phyloP scores from a whole-genome alignment of 2,888 invertebrate species.

The Sarcophaga subvicina region DNA sequence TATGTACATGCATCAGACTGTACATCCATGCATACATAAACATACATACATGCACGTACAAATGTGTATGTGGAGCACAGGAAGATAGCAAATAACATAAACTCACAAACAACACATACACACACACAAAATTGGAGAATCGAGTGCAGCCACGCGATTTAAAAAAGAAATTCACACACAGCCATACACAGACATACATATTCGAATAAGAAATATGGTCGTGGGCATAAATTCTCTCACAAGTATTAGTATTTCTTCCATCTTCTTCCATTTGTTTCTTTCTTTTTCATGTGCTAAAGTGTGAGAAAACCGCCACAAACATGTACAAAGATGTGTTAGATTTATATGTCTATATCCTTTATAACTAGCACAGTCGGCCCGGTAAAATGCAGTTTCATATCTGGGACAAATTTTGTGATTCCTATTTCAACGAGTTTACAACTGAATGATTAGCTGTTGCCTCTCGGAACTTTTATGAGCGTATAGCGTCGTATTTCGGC shows the following conservation, averaged over 20 bases:
- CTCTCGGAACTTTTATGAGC: too few species aligned
- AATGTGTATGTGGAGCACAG: too few species aligned
- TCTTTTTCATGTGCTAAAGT: background rate
- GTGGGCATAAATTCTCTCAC: constrained; percentile 9
- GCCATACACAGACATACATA: background rate
- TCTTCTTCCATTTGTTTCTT: background rate
- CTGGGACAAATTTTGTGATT: too few species aligned
- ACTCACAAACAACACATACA: background rate
- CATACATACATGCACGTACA: too few species aligned
- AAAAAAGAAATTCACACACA: constrained; percentile 15
- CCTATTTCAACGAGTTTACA: too few species aligned
- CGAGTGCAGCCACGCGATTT: background rate
- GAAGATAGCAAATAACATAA: too few species aligned
- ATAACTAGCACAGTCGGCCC: too few species aligned
- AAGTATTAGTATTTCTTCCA: background rate
- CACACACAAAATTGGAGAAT: background rate
- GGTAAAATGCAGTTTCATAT: too few species aligned
- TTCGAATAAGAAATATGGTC: background rate
- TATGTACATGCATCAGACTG: background rate
- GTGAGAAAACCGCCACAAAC: constrained; percentile 8
- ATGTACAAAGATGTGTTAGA: constrained; percentile 33
- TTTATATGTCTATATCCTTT: background rate
- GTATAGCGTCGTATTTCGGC: too few species aligned
- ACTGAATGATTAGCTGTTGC: too few species aligned
- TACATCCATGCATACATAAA: background rate